Evolutionary conservation across 2,888 invertebrate species (phyloP).

Genomic region (Achlya flavicornis): DNA sequence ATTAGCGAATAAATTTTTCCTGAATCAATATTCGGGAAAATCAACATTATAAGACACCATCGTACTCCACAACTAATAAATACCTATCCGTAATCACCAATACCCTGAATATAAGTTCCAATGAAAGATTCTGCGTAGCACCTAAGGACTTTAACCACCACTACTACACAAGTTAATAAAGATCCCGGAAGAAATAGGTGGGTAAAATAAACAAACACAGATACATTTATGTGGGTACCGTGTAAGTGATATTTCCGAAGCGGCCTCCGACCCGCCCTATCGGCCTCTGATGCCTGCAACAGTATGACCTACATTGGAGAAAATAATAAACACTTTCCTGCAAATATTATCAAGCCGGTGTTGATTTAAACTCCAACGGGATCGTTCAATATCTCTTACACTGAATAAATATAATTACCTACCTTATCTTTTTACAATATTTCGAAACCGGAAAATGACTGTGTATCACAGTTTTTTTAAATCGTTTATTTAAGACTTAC

Average conservation of each 20-base stretch:
- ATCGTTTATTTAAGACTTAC: too few relatives aligned
- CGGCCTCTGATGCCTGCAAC: conserved; percentile 20
- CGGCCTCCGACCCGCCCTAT: conserved; percentile 21
- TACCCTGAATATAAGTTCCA: too few relatives aligned
- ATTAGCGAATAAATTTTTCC: too few relatives aligned
- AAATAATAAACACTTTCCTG: conserved; percentile 45
- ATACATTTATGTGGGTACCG: conserved; percentile 19
- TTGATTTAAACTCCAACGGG: conserved; percentile 25
- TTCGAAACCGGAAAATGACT: background rate
- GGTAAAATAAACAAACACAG: conserved; percentile 16
- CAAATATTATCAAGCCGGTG: conserved; percentile 28
- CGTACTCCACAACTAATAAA: too few relatives aligned
- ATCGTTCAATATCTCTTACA: background rate
- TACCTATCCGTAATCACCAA: too few relatives aligned
- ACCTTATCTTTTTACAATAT: background rate
- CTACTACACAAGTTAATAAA: background rate
- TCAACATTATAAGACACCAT: too few relatives aligned
- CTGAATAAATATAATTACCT: background rate
- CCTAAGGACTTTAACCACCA: background rate
- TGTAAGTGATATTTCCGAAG: conserved; percentile 56
- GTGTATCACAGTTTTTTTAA: too few relatives aligned
- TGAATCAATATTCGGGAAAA: too few relatives aligned
- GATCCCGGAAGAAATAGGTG: background rate
- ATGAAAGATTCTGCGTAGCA: background rate
- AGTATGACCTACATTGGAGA: conserved; percentile 48